phyloP scores from a whole-genome alignment of 35 echinoderm and acorn worm genomes.

The Lytechinus variegatus region DNA sequence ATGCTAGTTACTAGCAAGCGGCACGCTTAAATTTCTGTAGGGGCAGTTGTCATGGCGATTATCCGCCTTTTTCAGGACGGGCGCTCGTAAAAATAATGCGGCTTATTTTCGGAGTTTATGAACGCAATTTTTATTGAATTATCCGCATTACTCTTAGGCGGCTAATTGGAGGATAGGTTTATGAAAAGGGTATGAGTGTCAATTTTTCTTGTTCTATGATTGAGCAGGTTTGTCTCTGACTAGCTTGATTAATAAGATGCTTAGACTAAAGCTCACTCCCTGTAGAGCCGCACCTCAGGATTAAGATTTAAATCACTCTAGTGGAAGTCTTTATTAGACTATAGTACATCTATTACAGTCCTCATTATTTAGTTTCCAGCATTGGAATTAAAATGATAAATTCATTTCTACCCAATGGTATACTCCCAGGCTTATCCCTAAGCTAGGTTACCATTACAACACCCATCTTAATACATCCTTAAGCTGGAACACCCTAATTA shows the following conservation, averaged over 20 bases:
- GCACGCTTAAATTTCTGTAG: too few species aligned
- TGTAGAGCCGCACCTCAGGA: background rate
- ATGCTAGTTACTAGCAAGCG: too few species aligned
- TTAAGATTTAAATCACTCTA: background rate
- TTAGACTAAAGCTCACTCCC: background rate
- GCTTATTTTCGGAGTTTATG: too few species aligned
- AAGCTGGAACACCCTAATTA: constrained; percentile 10
- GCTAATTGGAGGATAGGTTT: too few species aligned
- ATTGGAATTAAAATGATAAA: background rate
- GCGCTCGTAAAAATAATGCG: too few species aligned
- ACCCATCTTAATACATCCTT: constrained; percentile 11
- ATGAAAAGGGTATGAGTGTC: too few species aligned
- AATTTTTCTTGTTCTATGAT: too few species aligned
- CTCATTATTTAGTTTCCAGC: background rate
- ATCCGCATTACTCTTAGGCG: too few species aligned
- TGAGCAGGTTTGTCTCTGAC: background rate
- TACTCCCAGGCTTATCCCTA: background rate
- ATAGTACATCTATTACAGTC: background rate
- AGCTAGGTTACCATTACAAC: background rate
- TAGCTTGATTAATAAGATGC: background rate
- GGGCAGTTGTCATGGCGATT: too few species aligned
- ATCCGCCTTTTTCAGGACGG: too few species aligned
- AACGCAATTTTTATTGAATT: too few species aligned
- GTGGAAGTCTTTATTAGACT: too few species aligned
- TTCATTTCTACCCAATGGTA: background rate